Base-by-base conservation (phyloP, 1,140 invertebrate genomes). In the Sesamia nonagrioides region DNA sequence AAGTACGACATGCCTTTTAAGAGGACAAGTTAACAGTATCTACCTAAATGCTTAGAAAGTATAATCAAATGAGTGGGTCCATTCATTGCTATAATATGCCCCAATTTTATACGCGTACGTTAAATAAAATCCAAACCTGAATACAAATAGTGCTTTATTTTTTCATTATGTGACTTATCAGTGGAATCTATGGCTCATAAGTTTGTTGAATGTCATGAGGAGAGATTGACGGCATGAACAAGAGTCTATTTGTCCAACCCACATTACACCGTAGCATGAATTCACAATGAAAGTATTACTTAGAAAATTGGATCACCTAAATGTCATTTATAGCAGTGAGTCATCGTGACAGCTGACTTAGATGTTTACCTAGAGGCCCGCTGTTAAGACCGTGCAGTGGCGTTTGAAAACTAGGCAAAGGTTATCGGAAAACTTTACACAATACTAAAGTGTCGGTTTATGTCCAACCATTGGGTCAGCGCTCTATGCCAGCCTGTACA, bases 121-220 rank as follows among this genome's bases (percentile, higher is more conserved):
- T 52, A 18, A 60, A 68, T 74, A 79, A 78, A 77, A 72, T 37
- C 27, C 21, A 80, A 84, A 71, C 76, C 80, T 82, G 85, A 84
- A 86, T 87, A 84, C 80, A 84, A 82, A 84, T 77, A 42, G 74
- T 63, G 21, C 18, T 74, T 58, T 78, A 77, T 18, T 80, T 79
- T 54, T 79, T 76, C 37, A 80, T 72, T 37, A 68, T 54, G 50
- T 27, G 56, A 60, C 66, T 58, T 71, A 71, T 80, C 66, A 37
- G 21, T 45, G 37, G 40, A n/a, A 78, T 78, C 77, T 60, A 50
- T n/a, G 27, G 18, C 54, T 58, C 76, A 52, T 61, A 58, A 42
- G 35, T 42, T 42, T 60, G 45, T 54, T 15, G 13, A 45, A 33
- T 37, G 56, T 61, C 66, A 69, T 13, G 68, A 48, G 18, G 11